Conservation (phyloP, 2,113 vertebrate genomes). For the Lepisosteus osseus region DNA sequence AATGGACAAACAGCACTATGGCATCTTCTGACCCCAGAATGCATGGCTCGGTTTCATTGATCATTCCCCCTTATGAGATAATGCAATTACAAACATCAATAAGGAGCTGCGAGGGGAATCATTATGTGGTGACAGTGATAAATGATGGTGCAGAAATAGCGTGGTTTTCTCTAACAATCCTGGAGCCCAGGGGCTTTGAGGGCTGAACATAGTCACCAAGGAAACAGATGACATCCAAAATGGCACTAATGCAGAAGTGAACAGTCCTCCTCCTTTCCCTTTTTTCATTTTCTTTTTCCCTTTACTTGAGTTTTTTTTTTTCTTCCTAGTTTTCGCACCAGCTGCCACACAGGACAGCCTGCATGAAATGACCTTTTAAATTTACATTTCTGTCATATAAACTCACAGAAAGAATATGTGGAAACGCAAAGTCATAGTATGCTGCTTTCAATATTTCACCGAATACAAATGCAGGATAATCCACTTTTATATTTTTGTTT, state of each 20-base stretch:
- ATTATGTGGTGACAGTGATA: constrained; percentile 99
- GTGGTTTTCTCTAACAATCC: constrained; percentile 83
- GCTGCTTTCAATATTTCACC: too few species aligned
- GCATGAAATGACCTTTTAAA: not conserved
- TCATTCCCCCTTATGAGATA: constrained; percentile 95
- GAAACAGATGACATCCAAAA: constrained; percentile 98
- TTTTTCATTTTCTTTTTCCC: constrained; percentile 44
- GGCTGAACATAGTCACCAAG: constrained; percentile 89
- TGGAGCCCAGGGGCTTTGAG: constrained; percentile 87
- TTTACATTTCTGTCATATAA: too few species aligned
- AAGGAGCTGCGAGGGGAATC: constrained; percentile 97
- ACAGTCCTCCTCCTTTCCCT: constrained; percentile 74
- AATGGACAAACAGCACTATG: constrained; percentile 77
- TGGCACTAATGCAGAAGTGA: constrained; percentile 79
- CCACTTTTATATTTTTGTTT: too few species aligned
- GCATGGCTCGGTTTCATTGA: constrained; percentile 89
- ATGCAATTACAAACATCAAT: constrained; percentile 99
- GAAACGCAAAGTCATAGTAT: too few species aligned
- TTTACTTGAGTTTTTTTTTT: constrained; percentile 70
- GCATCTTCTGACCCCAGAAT: constrained; percentile 83
- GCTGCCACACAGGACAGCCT: constrained; percentile 68
- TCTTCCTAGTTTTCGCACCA: constrained; percentile 73
- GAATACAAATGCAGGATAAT: too few species aligned
- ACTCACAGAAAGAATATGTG: too few species aligned
- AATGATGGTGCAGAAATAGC: constrained; percentile 96